Percentiles rank a stretch among this genome's conserved stretches.
Conservation (phyloP, 2,113 vertebrate genomes). For the Pachypanchax playfairii region DNA sequence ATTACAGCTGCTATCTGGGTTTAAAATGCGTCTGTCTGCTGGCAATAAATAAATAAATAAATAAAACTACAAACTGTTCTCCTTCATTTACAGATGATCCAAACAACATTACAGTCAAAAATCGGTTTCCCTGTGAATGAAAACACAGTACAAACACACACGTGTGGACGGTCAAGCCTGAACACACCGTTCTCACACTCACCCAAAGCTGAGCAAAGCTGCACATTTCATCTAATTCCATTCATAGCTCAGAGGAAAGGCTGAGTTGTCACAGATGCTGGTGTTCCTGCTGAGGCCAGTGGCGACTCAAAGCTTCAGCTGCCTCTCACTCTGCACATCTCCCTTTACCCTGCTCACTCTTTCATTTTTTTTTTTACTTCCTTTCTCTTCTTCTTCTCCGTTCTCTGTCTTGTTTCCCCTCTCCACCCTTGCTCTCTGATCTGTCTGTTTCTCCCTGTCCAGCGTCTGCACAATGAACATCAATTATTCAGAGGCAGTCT, state of each 20-base stretch:
- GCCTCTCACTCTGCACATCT: conserved; percentile 73
- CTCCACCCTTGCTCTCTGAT: conserved; percentile 81
- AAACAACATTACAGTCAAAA: background rate
- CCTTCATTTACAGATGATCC: conserved; percentile 6
- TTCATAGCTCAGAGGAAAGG: conserved; percentile 78
- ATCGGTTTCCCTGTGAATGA: too few relatives aligned
- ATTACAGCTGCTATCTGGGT: background rate
- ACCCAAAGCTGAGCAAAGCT: conserved; percentile 74
- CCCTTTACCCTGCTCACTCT: conserved; percentile 63
- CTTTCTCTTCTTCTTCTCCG: conserved; percentile 27
- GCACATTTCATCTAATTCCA: conserved; percentile 81
- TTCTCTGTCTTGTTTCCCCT: too few relatives aligned
- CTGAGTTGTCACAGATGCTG: conserved; percentile 85
- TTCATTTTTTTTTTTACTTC: conserved; percentile 61
- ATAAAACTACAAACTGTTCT: background rate
- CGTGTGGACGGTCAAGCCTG: conserved; percentile 18
- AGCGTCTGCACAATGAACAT: conserved; percentile 97
- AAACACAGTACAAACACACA: conserved; percentile 27
- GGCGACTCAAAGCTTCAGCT: conserved; percentile 81
- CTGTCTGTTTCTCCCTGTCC: conserved; percentile 86
- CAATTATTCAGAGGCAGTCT: conserved; percentile 99
- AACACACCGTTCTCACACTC: conserved; percentile 66
- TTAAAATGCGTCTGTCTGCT: background rate
- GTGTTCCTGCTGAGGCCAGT: conserved; percentile 84
- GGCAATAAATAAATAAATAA: background rate